These are phyloP conservation scores for Nymphalis c-album DNA, from an alignment of 2,888 invertebrate species.

Conservation along the genomic window DNA sequence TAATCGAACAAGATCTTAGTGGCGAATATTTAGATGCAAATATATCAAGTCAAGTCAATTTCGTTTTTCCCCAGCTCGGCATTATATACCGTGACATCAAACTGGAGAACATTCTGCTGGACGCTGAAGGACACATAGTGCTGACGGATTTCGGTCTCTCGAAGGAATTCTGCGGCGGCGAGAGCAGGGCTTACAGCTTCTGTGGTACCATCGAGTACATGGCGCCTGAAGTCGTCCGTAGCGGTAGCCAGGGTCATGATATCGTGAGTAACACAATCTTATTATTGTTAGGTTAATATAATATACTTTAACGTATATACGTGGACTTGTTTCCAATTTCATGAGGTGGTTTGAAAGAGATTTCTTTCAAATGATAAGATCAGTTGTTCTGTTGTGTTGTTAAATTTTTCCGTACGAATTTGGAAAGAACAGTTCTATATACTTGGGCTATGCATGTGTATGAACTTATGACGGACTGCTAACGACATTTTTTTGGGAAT, in stretches of 20 bases:
- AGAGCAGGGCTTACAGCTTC: conserved; percentile 96
- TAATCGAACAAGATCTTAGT: too few relatives aligned
- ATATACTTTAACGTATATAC: too few relatives aligned
- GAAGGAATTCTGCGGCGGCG: conserved; percentile 91
- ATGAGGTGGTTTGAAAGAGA: too few relatives aligned
- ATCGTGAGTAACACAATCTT: conserved; percentile 85
- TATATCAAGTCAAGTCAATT: background rate
- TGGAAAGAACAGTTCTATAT: too few relatives aligned
- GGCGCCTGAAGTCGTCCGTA: conserved; percentile 93
- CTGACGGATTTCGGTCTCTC: conserved; percentile 98
- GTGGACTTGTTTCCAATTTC: too few relatives aligned
- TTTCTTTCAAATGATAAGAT: too few relatives aligned
- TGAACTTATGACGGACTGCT: too few relatives aligned
- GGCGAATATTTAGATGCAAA: too few relatives aligned
- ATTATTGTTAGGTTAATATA: background rate
- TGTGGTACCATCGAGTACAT: conserved; percentile 99
- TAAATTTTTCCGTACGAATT: too few relatives aligned
- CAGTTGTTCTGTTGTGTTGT: too few relatives aligned
- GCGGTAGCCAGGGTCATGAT: conserved; percentile 95
- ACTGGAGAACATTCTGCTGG: conserved; percentile 97
- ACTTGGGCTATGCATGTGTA: too few relatives aligned
- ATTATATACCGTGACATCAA: conserved; percentile 99
- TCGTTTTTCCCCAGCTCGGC: conserved; percentile 86
- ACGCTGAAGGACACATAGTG: conserved; percentile 96
- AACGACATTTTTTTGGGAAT: too few relatives aligned